Base-by-base conservation (phyloP, 2,888 invertebrate species). In the Cosmia pyralina region DNA sequence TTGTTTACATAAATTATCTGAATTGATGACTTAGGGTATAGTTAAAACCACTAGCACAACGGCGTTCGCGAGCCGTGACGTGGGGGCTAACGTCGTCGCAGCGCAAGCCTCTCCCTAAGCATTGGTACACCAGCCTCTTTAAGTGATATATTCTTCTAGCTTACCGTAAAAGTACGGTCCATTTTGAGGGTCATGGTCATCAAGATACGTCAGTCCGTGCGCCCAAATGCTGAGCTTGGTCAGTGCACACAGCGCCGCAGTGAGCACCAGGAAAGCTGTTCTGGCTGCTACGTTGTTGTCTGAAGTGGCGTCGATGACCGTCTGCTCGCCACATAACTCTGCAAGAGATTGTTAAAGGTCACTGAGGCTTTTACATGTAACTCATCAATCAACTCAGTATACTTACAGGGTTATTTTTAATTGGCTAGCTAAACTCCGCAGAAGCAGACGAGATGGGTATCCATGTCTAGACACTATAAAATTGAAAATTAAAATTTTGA, bases 101-200 rank as follows among this genome's bases (percentile, higher is more conserved):
- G 28, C 28, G 28, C 28, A 28, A 34, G 58, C 11, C 11, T 38
- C 11, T 38, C 28, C 46, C 5, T 1, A 8, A 38, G 7, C 38
- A 41, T 19, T 38, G 4, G 7, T 28, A 34, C 38, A 34, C 5
- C 11, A 11, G 6, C 6, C 1, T 11, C 17, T 38, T 68, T 17
- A 10, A 38, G 15, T 38, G 17, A 13, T 15, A 55, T 19, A n/a
- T 41, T 38, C n/a, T 41, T 38, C n/a, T 6, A 46, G 46, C 64
- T 75, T 83, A 95, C 96, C 95, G 75, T 94, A 95, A 74, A 93
- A 95, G 72, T 93, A 95, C 0, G 95, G 90, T 64, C 95, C 95
- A 66, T 93, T 94, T 50, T 93, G 89, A 0, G 95, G 95, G 15
- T 94, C 92, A 53, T 94, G 95, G 69, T 95, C 95, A 58, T 96